A percentile compares a stretch with the other conserved stretches of the same genome.
phyloP scores from a whole-genome alignment of 2,888 invertebrate species.

The Drosophila quinaria region DNA sequence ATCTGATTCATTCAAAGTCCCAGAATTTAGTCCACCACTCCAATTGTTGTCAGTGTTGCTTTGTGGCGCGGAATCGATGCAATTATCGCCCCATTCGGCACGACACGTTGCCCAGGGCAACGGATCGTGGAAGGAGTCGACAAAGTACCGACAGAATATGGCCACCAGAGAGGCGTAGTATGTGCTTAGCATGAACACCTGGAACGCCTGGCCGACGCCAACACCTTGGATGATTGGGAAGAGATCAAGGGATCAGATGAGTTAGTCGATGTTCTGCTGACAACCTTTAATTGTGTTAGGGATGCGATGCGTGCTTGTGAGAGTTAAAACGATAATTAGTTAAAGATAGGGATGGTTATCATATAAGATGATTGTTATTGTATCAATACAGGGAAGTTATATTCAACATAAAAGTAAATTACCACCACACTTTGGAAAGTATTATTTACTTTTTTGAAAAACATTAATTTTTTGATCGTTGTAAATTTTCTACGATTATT shows the following conservation, averaged over 20 bases:
- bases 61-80: slow-evolving; percentile 80
- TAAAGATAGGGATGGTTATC: too few species aligned
- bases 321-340: slow-evolving; percentile 2
- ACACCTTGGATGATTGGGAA: slow-evolving; percentile 85
- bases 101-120: slow-evolving; percentile 89
- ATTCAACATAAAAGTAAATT: too few species aligned
- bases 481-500: too few species aligned
- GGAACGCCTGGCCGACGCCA: slow-evolving; percentile 87
- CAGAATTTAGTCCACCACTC: slow-evolving; percentile 21
- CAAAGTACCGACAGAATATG: slow-evolving; percentile 88
- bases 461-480: too few species aligned
- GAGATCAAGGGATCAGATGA: slow-evolving; percentile 31
- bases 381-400: too few species aligned
- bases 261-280: not conserved
- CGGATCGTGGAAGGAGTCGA: slow-evolving; percentile 88
- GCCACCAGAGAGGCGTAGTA: slow-evolving; percentile 88
- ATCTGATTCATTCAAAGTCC: slow-evolving; percentile 32
- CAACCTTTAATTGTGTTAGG: not conserved
- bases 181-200: slow-evolving; percentile 87
- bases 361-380: too few species aligned
- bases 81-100: slow-evolving; percentile 86
- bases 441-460: too few species aligned
- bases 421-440: too few species aligned
- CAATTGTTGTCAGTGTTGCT: slow-evolving; percentile 2
- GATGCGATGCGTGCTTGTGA: slow-evolving; percentile 11